These are phyloP conservation scores for Scrobipalpa costella DNA, from an alignment of 2,888 invertebrate genomes.

Conservation along the genomic window DNA sequence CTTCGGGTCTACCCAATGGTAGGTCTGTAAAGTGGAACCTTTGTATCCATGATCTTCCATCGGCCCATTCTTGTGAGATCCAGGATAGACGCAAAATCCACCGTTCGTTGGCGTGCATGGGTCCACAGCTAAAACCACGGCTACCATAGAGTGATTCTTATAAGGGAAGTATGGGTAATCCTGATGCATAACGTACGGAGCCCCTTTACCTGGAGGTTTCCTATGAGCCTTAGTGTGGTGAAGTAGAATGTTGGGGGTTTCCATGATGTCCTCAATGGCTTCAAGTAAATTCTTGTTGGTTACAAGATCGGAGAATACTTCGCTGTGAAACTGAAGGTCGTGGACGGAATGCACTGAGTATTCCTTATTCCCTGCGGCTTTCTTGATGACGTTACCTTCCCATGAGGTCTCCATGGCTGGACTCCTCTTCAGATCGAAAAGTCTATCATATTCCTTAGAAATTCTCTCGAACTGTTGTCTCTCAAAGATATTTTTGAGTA, in stretches of 20 bases:
- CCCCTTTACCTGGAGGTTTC: constrained; percentile 73
- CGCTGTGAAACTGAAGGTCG: constrained; percentile 73
- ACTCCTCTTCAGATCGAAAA: constrained; percentile 62
- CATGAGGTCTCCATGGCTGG: constrained; percentile 68
- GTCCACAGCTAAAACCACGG: constrained; percentile 75
- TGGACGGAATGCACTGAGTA: constrained; percentile 52
- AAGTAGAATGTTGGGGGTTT: constrained; percentile 65
- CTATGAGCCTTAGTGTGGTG: constrained; percentile 78
- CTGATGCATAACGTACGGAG: constrained; percentile 76
- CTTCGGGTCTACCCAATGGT: constrained; percentile 65
- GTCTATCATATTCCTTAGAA: constrained; percentile 60
- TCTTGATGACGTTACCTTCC: constrained; percentile 64
- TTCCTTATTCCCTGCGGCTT: constrained; percentile 37
- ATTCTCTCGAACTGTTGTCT: constrained; percentile 62
- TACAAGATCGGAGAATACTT: constrained; percentile 63
- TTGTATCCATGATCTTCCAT: constrained; percentile 61
- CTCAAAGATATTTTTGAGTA: constrained; percentile 60
- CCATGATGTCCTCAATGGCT: constrained; percentile 69
- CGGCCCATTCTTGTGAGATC: constrained; percentile 76
- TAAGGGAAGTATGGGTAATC: constrained; percentile 80
- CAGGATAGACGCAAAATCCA: constrained; percentile 75
- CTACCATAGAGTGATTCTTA: constrained; percentile 75
- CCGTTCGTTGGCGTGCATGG: constrained; percentile 75
- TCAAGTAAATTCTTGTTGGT: constrained; percentile 65
- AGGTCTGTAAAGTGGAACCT: constrained; percentile 44